These are phyloP conservation scores for Osedax fenrisi DNA, from an alignment of 2,888 invertebrate species.

Conservation along the genomic window DNA sequence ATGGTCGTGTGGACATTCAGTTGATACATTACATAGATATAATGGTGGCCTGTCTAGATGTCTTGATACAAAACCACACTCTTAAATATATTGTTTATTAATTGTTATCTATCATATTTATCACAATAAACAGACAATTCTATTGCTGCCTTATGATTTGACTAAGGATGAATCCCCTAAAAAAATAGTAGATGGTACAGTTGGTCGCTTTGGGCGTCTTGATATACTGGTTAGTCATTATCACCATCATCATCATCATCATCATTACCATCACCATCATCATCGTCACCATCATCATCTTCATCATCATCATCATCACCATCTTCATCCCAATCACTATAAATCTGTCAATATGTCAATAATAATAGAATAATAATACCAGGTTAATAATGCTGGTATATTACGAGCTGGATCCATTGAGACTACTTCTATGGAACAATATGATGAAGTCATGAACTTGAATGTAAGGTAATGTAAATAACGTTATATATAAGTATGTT, in stretches of 20 bases:
- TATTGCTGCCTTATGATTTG: slow-evolving; percentile 49
- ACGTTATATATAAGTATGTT: background rate
- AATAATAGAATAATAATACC: background rate
- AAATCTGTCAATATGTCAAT: background rate
- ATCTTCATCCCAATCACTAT: background rate
- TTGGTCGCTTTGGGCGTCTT: slow-evolving; percentile 42
- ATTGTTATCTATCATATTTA: no score
- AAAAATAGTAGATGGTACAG: slow-evolving; percentile 40
- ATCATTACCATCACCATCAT: background rate
- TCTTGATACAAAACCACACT: no score
- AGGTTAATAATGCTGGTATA: slow-evolving; percentile 70
- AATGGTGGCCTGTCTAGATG: no score
- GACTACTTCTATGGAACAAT: slow-evolving; percentile 71
- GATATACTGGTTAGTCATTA: slow-evolving; percentile 43
- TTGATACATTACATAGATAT: no score
- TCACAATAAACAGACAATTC: no score
- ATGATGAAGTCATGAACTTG: slow-evolving; percentile 74
- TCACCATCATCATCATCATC: background rate
- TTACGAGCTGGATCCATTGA: slow-evolving; percentile 72
- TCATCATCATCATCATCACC: no score
- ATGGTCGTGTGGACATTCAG: no score
- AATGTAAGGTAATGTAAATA: slow-evolving; percentile 60
- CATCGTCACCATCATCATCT: background rate
- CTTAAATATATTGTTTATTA: no score
- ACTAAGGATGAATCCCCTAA: slow-evolving; percentile 42